Percentiles rank a stretch among this genome's conserved stretches.
Conservation (phyloP, 2,113 vertebrate species). For the Arenaria interpres region DNA sequence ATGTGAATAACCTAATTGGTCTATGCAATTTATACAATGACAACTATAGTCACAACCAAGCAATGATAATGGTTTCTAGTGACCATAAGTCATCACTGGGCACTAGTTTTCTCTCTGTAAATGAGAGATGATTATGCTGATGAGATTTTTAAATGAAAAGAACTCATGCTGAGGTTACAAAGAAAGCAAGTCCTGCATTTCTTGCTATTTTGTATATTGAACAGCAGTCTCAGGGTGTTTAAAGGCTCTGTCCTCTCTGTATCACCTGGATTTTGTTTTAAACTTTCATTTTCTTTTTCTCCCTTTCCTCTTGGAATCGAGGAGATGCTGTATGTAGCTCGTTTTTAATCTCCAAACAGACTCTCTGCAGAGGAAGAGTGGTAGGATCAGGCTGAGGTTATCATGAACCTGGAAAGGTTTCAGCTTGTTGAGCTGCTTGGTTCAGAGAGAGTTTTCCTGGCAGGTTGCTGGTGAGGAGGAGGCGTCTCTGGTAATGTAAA, state of each 20-base stretch:
- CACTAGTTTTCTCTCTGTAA: background rate
- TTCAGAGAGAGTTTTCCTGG: background rate
- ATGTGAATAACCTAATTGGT: background rate
- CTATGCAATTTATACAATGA: background rate
- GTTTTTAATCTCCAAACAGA: background rate
- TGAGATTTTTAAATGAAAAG: conserved; percentile 3
- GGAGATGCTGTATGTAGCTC: background rate
- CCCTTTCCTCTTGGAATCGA: background rate
- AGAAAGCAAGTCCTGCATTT: background rate
- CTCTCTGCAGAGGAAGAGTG: background rate
- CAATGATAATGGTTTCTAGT: background rate
- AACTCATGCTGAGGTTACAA: background rate
- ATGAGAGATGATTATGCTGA: background rate
- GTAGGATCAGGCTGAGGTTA: background rate
- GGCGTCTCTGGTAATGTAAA: background rate
- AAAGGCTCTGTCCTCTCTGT: background rate
- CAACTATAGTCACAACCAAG: background rate
- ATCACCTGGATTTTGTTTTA: background rate
- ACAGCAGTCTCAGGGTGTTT: background rate
- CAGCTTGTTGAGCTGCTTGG: background rate
- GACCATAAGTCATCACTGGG: background rate
- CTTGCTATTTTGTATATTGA: background rate
- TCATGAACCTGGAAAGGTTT: background rate
- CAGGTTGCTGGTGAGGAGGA: background rate
- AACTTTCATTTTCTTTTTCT: background rate